A percentile compares a stretch with the other conserved stretches of the same genome.
Evolutionary conservation across 1,140 invertebrate species (phyloP).

Genomic region (Bombus waltoni): DNA sequence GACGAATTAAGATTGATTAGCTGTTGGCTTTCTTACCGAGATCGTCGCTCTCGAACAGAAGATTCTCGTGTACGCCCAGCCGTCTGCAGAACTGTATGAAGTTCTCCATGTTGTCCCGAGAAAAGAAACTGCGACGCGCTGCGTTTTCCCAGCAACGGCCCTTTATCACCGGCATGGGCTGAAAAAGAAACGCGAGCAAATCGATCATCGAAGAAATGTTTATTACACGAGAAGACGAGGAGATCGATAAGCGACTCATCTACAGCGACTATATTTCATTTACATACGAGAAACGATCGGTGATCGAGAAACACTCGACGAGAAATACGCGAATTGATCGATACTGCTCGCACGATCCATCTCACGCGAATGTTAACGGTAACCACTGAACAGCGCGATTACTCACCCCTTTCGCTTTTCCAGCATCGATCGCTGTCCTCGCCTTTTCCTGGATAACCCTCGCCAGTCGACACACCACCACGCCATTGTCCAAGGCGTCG

Average conservation of each 20-base stretch:
- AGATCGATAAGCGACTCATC: too few species aligned
- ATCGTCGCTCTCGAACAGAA: slow-evolving; percentile 96
- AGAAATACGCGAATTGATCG: too few species aligned
- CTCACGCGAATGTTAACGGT: not conserved
- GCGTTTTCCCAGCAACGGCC: slow-evolving; percentile 92
- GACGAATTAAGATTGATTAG: slow-evolving; percentile 48
- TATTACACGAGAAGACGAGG: too few species aligned
- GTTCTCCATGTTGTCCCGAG: slow-evolving; percentile 96
- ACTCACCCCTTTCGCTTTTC: slow-evolving; percentile 86
- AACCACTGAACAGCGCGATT: not conserved
- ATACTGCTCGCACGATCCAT: not conserved
- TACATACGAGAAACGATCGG: too few species aligned
- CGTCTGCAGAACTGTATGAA: slow-evolving; percentile 95
- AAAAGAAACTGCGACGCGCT: slow-evolving; percentile 92
- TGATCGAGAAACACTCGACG: too few species aligned
- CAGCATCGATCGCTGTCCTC: slow-evolving; percentile 85
- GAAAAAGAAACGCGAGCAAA: slow-evolving; percentile 50
- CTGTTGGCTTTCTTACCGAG: slow-evolving; percentile 84
- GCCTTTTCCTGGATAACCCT: slow-evolving; percentile 89
- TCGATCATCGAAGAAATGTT: not conserved
- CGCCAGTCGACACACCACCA: slow-evolving; percentile 90
- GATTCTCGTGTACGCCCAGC: slow-evolving; percentile 94
- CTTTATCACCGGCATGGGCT: slow-evolving; percentile 87
- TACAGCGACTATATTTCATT: too few species aligned
- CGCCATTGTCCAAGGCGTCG: slow-evolving; percentile 90